Evolutionary conservation across 2,797 vertebrate genomes (phyloP).

Genomic region (Chelon labrosus): DNA sequence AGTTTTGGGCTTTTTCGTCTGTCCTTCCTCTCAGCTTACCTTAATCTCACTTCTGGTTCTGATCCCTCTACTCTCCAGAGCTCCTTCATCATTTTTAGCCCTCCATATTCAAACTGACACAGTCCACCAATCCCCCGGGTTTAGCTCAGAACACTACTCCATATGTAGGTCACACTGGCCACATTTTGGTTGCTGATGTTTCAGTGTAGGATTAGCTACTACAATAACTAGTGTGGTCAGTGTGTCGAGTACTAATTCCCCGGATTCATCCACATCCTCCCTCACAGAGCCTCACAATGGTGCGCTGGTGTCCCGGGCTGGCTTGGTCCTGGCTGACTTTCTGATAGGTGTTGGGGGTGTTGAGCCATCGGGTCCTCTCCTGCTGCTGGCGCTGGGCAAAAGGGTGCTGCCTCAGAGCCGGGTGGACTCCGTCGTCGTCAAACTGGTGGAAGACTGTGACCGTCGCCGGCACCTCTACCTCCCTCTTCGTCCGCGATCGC

Average conservation of each 20-base stretch:
- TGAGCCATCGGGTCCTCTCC: slow-evolving; percentile 97
- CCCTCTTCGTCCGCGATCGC: slow-evolving; percentile 91
- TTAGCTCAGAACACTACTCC: neutral
- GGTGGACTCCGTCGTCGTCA: slow-evolving; percentile 87
- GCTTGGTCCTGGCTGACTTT: slow-evolving; percentile 91
- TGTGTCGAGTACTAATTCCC: neutral
- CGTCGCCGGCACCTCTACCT: slow-evolving; percentile 95
- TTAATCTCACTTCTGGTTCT: neutral
- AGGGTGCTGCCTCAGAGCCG: slow-evolving; percentile 85
- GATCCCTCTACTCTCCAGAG: slow-evolving; percentile 1
- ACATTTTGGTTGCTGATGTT: neutral
- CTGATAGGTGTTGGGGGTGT: slow-evolving; percentile 96
- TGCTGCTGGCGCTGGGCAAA: slow-evolving; percentile 93
- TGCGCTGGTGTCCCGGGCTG: slow-evolving; percentile 88
- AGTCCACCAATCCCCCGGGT: neutral
- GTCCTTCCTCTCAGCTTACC: slow-evolving; percentile 3
- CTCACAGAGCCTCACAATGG: slow-evolving; percentile 83
- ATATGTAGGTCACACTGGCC: neutral
- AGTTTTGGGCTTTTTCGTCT: neutral
- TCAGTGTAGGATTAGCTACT: too few species aligned
- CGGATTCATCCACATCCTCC: neutral
- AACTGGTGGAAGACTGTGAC: slow-evolving; percentile 92
- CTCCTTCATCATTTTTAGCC: neutral
- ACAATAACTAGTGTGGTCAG: too few species aligned
- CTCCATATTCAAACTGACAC: neutral